Conservation (phyloP, 2,888 invertebrate genomes). For the Aleiodes alternator region DNA sequence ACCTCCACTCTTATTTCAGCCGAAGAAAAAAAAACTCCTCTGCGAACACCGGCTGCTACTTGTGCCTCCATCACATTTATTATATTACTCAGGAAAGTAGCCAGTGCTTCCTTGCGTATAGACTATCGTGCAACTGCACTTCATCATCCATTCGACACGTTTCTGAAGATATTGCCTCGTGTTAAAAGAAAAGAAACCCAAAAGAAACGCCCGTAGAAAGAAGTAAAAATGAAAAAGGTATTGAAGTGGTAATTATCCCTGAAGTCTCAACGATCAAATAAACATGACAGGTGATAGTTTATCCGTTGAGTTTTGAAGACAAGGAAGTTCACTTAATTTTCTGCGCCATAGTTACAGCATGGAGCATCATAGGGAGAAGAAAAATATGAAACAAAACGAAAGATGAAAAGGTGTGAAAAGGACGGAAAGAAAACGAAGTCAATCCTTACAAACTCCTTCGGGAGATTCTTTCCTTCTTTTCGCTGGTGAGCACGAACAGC, state of each 20-base stretch:
- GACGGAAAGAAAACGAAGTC: conserved; percentile 22
- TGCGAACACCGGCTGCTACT: conserved; percentile 57
- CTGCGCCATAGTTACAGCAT: conserved; percentile 10
- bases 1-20: conserved; percentile 34
- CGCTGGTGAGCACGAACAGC: conserved; percentile 13
- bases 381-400: conserved; percentile 13
- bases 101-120: conserved; percentile 30
- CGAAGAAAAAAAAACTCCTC: conserved; percentile 41
- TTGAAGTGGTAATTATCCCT: conserved; percentile 20
- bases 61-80: conserved; percentile 62
- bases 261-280: conserved; percentile 26
- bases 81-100: conserved; percentile 55
- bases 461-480: conserved; percentile 21
- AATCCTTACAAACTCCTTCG: conserved; percentile 21
- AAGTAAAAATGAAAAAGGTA: neutral
- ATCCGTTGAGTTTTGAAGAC: conserved; percentile 16
- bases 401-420: conserved; percentile 4
- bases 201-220: neutral
- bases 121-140: conserved; percentile 24
- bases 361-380: neutral
- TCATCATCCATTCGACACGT: conserved; percentile 46
- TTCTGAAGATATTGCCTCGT: conserved; percentile 30
- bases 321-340: conserved; percentile 29
- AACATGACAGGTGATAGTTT: conserved; percentile 35
- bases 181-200: conserved; percentile 9